phyloP scores from a whole-genome alignment of 2,888 invertebrate genomes.

The Entomobrya multifasciata region DNA sequence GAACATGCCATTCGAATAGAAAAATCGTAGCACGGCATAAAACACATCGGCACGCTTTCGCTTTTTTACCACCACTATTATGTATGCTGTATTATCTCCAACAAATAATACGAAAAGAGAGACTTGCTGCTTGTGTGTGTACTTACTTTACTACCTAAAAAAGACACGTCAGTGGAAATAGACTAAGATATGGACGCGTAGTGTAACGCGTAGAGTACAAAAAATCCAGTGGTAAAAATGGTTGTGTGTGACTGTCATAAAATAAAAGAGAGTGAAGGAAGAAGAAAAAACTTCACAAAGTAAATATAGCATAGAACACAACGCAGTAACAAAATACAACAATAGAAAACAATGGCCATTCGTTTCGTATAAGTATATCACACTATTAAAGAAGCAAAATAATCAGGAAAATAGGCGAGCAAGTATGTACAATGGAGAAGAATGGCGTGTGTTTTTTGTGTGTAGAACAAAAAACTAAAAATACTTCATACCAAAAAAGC shows the following conservation, averaged over 20 bases:
- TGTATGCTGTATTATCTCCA: too few relatives aligned
- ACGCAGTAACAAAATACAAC: conserved; percentile 9
- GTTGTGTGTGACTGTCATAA: conserved; percentile 39
- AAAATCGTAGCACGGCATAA: conserved; percentile 47
- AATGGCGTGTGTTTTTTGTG: too few relatives aligned
- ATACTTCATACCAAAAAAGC: too few relatives aligned
- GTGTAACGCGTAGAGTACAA: neutral
- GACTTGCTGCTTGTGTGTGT: too few relatives aligned
- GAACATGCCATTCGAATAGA: conserved; percentile 47
- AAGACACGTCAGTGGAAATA: conserved; percentile 9
- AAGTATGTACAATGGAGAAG: conserved; percentile 10
- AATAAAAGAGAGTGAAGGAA: conserved; percentile 18
- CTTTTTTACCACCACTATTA: conserved; percentile 16
- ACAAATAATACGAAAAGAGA: too few relatives aligned
- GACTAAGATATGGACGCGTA: too few relatives aligned
- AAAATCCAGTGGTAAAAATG: too few relatives aligned
- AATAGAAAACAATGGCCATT: conserved; percentile 61
- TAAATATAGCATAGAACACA: conserved; percentile 5
- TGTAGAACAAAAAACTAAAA: too few relatives aligned
- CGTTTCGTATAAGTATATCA: neutral
- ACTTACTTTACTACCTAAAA: too few relatives aligned
- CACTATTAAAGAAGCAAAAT: conserved; percentile 43
- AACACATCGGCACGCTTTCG: conserved; percentile 30
- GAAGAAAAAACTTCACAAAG: neutral
- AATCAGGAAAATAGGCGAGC: neutral